Base-by-base conservation (phyloP, 1,140 invertebrate genomes). In the Tetramorium parvispinum region DNA sequence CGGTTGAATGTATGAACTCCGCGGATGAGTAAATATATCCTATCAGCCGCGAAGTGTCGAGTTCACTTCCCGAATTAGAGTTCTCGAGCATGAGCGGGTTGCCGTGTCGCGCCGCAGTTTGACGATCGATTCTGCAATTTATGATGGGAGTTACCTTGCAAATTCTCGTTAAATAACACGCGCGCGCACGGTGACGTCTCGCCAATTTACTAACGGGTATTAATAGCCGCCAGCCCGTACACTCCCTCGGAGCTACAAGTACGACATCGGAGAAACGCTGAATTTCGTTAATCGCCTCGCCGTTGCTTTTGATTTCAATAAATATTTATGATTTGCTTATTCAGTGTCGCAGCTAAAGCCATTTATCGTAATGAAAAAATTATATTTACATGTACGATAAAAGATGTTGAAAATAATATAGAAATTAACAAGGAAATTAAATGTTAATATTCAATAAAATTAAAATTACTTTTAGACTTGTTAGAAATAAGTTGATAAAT, bases 91-190 rank as follows among this genome's bases (percentile, higher is more conserved):
- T 51, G 78, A 32, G 27, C 75, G 21, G n/a, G 40, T 68, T 24
- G 76, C 32, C 40, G 24, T 27, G 76, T 6, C 49, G 24, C 4
- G 46, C 13, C 51, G 66, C 53, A 21, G 53, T 61, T 73, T 27
- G 79, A 18, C 79, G 53, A 83, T 83, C 79, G 68, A 83, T 83
- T n/a, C 53, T 24, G 53, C 53, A 75, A 83, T 83, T 83, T 83
- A 83, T 75, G 68, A 61, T 21, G 40, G 61, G 21, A 6, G 79
- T 59, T 32, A 73, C 43, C 53, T 59, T 27, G 40, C 27, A 51
- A 59, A 75, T 73, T 83, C 53, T 59, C 53, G 40, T 75, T 73
- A 46, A 83, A 32, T 59, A 83, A 57, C 79, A 37, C n/a, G 27
- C 53, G 68, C 37, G 51, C 66, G 21, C 68, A 55, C 66, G 51